Base-by-base conservation (phyloP, 2,797 vertebrate genomes). In the Poecilia gillii region DNA sequence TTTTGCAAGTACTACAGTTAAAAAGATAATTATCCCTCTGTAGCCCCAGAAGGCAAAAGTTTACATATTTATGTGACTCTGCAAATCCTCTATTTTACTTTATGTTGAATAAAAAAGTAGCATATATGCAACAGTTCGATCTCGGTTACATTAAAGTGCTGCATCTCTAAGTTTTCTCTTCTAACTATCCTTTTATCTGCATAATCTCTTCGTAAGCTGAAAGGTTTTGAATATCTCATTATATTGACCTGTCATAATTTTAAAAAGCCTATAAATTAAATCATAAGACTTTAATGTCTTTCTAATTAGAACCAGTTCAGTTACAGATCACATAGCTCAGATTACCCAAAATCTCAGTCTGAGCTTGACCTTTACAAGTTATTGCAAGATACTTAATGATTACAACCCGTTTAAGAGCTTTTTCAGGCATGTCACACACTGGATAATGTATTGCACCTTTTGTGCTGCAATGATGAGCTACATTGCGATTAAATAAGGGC, bases 321-420 rank as follows among this genome's bases (percentile, higher is more conserved):
- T 64, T 78, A 73, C 49, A 81, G 59, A 85, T 84, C 68, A 18
- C 62, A 31, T 39, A 23, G 51, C 74, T 64, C 45, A 71, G n/a
- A 85, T 90, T 76, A 79, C 41, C 64, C 39, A 51, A 79, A 80
- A 87, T 77, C 46, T 47, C 70, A 79, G 75, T 78, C 51, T 2
- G 6, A 57, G 72, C 84, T 77, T 79, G 85, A 90, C 84, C 83
- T 91, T 90, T 84, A 70, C 49, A 84, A 73, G 81, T 75, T 78
- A 84, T 82, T 81, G 55, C 16, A 47, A 57, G 1, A 6, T 73
- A 71, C 31, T 84, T 49, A 83, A 81, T 20, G 74, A 81, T 64
- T 76, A n/a, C 18, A 77, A 57, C n/a, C 79, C 80, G 74, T 90
- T 89, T 79, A 81, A 28, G 73, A 72, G 78, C 62, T 75, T 70